phyloP scores from a whole-genome alignment of 2,797 vertebrate species.

The Nyctalus aviator region DNA sequence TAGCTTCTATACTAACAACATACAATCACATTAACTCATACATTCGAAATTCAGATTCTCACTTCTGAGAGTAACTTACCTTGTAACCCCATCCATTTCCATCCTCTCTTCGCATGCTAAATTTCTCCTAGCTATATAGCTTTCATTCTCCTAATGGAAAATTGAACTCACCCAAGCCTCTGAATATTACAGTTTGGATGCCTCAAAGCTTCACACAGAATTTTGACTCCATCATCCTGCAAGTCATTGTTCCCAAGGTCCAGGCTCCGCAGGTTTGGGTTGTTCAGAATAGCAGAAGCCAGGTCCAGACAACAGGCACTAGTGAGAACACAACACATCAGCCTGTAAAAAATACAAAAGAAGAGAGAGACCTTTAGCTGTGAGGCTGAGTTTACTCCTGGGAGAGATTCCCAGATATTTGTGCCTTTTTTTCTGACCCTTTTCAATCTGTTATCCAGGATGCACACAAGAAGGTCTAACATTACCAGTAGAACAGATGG shows the following conservation, averaged over 20 bases:
- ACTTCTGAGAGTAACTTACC: conserved; percentile 53
- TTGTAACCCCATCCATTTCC: conserved; percentile 8
- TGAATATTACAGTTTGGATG: conserved; percentile 73
- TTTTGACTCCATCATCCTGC: conserved; percentile 70
- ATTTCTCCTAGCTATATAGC: background rate
- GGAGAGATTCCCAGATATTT: background rate
- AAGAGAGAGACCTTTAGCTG: background rate
- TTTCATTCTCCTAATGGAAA: conserved; percentile 35
- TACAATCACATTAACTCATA: background rate
- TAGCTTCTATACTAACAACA: conserved; percentile 2
- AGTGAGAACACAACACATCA: conserved; percentile 73
- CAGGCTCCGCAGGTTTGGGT: conserved; percentile 67
- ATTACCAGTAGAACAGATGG: conserved; percentile 2
- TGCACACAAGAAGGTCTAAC: background rate
- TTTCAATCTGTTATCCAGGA: conserved; percentile 16
- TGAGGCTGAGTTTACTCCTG: background rate
- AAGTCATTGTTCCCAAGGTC: conserved; percentile 78
- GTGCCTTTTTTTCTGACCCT: background rate
- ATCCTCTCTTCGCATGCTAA: background rate
- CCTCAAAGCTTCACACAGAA: conserved; percentile 76
- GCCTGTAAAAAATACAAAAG: conserved; percentile 58
- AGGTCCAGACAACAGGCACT: conserved; percentile 69
- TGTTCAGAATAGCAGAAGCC: conserved; percentile 66
- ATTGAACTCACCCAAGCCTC: conserved; percentile 72
- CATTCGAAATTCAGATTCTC: conserved; percentile 49